Evolutionary conservation across 2,113 vertebrate species (phyloP).

Genomic region (Vombatus ursinus): DNA sequence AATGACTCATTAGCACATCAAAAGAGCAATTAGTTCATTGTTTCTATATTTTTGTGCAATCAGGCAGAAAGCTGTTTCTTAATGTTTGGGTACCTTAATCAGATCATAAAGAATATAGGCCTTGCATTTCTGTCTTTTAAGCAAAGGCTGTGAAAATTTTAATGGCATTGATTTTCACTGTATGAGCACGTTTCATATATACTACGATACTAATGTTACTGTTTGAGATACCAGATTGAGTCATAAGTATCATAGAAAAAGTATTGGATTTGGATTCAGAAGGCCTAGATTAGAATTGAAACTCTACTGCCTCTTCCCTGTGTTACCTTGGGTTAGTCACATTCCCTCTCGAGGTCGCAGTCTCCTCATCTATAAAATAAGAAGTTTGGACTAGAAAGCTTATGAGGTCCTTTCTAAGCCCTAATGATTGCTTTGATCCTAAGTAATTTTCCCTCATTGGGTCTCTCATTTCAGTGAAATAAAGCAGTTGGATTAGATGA

Average conservation of each 20-base stretch:
- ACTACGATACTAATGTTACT: neutral
- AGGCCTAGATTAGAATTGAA: neutral
- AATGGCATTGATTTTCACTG: rapidly evolving
- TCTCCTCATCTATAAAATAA: neutral
- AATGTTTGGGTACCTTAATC: neutral
- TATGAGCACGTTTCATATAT: neutral
- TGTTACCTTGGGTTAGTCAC: neutral
- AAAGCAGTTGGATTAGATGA: neutral
- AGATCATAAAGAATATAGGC: neutral
- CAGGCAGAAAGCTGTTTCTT: neutral
- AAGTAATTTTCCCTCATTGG: neutral
- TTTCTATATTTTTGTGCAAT: constrained; percentile 2
- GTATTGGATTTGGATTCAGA: neutral
- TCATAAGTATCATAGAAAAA: neutral
- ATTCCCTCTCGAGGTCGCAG: neutral
- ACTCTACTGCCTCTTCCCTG: neutral
- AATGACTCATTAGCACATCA: constrained; percentile 56
- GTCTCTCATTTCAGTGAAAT: neutral
- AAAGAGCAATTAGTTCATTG: constrained; percentile 29
- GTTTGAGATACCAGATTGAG: neutral
- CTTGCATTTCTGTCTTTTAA: constrained; percentile 16
- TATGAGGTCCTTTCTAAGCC: neutral
- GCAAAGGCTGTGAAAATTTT: neutral
- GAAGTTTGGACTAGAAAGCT: neutral
- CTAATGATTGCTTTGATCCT: neutral